Conservation (phyloP, 2,888 invertebrate species). For the Perizoma flavofasciatum region DNA sequence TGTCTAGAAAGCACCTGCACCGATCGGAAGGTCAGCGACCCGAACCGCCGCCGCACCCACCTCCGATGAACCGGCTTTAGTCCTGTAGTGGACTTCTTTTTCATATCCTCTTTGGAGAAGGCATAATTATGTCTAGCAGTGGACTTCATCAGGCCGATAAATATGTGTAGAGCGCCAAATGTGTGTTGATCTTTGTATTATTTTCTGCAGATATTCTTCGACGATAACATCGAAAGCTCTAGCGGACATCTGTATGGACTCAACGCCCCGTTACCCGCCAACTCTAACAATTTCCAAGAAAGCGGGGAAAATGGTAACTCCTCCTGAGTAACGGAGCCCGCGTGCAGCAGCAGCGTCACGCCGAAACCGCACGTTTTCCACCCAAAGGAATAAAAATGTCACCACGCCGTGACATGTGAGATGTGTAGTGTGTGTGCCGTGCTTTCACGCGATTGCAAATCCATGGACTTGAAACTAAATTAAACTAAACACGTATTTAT, state of each 20-base stretch:
- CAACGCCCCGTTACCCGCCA: slow-evolving; percentile 94
- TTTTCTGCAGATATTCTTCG: slow-evolving; percentile 95
- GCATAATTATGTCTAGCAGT: too few species aligned
- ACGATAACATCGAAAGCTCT: slow-evolving; percentile 98
- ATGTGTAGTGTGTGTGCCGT: slow-evolving; percentile 19
- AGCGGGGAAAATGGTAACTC: slow-evolving; percentile 89
- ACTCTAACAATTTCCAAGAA: slow-evolving; percentile 88
- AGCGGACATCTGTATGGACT: slow-evolving; percentile 98
- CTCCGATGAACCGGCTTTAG: too few species aligned
- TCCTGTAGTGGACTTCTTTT: too few species aligned
- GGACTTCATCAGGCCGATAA: too few species aligned
- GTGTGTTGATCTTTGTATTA: slow-evolving; percentile 1
- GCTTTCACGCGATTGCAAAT: slow-evolving; percentile 24
- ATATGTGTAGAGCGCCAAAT: too few species aligned
- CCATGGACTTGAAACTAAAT: slow-evolving; percentile 24
- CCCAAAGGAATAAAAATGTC: slow-evolving; percentile 54
- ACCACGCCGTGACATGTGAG: slow-evolving; percentile 10
- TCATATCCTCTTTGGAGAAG: too few species aligned
- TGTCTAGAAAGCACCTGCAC: too few species aligned
- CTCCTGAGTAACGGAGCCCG: slow-evolving; percentile 67
- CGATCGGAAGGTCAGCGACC: too few species aligned
- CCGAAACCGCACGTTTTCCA: slow-evolving; percentile 60
- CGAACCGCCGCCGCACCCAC: too few species aligned
- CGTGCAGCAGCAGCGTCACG: slow-evolving; percentile 53
- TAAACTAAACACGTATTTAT: slow-evolving; percentile 13